Evolutionary conservation across 1,140 invertebrate genomes (phyloP), one percentile per base, ranked within the genome.

Genomic region (Lutraria rhynchaena): DNA sequence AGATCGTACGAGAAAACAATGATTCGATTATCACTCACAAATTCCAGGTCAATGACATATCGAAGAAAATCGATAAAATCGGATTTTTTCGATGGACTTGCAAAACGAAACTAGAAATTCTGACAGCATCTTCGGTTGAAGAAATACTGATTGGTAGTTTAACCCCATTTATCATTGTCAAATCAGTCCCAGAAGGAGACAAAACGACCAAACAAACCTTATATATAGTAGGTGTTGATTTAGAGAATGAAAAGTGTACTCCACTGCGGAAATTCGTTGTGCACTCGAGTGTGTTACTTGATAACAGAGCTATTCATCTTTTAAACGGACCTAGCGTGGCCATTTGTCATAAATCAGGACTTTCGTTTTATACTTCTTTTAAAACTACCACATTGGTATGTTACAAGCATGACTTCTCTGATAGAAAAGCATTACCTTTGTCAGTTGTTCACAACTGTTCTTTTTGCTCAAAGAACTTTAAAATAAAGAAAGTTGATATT

Each of bases 41-140:
- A 44, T 65, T n/a, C 19, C 35, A 22, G 44, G n/a, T 65, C 2
- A 22, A 46, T 46, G 7, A 27, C n/a, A 29, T 44, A 3, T 37
- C 33, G 24, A 65, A 46, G 44, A 22, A 65, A 44, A 29, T 46
- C 9, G 11, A 41, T n/a, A 65, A 65, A 65, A 27, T 37, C 9
- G 19, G 61, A 11, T 9, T 44, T 22, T 65, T 65, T 65, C 22
- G 61, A 15, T 65, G 7, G 61, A 44, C 35, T 24, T 9, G 13
- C 33, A 65, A 65, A 65, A 37, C 41, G 61, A 65, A 65, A 65
- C 35, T 65, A 65, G 61, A 65, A 65, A 65, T 65, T 13, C 19
- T 65, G 9, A 24, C 35, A 24, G 61, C 61, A 22, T 3, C 61
- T 4, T 41, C 33, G 13, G 61, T 65, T 7, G 35, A 65, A 46